Base-by-base conservation (phyloP, 1,140 invertebrate genomes). In the Philotrypesis tridentata region DNA sequence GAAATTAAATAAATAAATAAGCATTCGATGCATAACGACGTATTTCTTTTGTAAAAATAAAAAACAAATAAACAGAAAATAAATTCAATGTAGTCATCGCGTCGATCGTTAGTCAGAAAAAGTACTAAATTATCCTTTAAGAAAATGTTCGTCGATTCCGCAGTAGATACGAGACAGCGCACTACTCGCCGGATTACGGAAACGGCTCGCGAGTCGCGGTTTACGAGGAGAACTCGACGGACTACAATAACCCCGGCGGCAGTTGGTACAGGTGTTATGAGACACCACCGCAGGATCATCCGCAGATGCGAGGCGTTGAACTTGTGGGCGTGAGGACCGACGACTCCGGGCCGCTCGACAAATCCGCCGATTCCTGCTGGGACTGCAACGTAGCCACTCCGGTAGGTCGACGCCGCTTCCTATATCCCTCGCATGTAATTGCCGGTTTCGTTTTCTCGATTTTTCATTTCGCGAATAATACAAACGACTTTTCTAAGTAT, bases 151-250 rank as follows among this genome's bases (percentile, higher is more conserved):
- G 9, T 37, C 4, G 9, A 37, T 37, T 9, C 33, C 33, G 9
- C 12, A 90, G 55, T n/a, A 75, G 73, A 48, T 82, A 82, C 80
- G 79, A 81, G 27, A 11, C 76, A 1, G 72, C 85, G 7, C 87
- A 87, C 29, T 88, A 84, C 23, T 80, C 85, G 43, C 82, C 87
- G 55, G 87, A 90, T 25, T 87, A 88, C 31, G 82, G 74, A 8
- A 85, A 82, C 23, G 89, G 88, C 17, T 86, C 89, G 33, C 85
- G 86, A 5, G 86, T 88, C 21, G 87, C 85, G 27, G 48, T 89
- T 14, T 91, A 90, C 83, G 90, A 91, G 40, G 90, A 92, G 65
- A 91, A 87, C 78, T 91, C 90, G n/a, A 80, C 87, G 83, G 90
- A 92, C 9, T 92, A 91, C 81, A 87, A 89, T 21, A 60, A 60